These are phyloP conservation scores for Myathropa florea DNA, from an alignment of 2,888 invertebrate species.

Conservation along the genomic window DNA sequence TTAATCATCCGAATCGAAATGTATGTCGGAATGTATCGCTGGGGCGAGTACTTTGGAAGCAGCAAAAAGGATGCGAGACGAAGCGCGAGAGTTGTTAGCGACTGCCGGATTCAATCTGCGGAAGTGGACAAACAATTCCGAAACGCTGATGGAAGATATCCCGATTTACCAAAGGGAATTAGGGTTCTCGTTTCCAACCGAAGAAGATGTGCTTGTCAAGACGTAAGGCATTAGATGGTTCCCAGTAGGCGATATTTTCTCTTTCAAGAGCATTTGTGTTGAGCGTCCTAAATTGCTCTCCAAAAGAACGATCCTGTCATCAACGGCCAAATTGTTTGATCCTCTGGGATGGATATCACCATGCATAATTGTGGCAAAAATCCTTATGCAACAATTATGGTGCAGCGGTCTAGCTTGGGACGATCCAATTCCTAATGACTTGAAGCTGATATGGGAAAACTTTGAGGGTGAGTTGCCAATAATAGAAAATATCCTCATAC, in stretches of 20 bases:
- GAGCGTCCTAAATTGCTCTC: too few relatives aligned
- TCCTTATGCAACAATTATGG: too few relatives aligned
- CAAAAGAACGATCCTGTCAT: not conserved
- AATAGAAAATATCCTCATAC: too few relatives aligned
- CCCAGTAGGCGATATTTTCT: not conserved
- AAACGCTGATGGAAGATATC: not conserved
- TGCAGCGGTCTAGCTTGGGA: not conserved
- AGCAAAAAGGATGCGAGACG: not conserved
- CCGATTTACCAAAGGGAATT: constrained; percentile 4
- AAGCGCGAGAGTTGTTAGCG: constrained; percentile 4
- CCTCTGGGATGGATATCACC: constrained; percentile 14
- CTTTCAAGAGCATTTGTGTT: not conserved
- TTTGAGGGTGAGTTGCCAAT: too few relatives aligned
- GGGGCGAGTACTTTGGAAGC: constrained; percentile 35
- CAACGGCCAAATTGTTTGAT: constrained; percentile 15
- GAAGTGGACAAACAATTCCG: constrained; percentile 3
- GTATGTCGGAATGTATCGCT: constrained; percentile 49
- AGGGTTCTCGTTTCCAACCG: too few relatives aligned
- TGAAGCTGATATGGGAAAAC: too few relatives aligned
- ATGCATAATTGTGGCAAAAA: too few relatives aligned
- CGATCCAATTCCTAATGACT: too few relatives aligned
- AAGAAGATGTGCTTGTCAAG: not conserved
- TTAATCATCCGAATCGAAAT: constrained; percentile 2
- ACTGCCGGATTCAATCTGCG: constrained; percentile 23
- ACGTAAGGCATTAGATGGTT: not conserved